Evolutionary conservation across 1,140 invertebrate species (phyloP).

Genomic region (Agrilus planipennis): DNA sequence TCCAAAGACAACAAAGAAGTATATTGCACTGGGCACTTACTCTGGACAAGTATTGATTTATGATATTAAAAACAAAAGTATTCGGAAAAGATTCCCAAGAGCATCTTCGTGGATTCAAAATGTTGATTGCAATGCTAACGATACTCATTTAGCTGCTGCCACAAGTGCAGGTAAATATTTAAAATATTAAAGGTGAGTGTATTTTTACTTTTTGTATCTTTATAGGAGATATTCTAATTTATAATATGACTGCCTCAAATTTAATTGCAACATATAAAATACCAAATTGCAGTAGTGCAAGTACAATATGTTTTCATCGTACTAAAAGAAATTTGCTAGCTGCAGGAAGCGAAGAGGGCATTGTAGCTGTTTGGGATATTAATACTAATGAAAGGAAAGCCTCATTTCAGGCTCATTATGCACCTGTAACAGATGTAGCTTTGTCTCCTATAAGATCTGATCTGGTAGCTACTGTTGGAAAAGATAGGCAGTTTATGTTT

Average conservation of each 20-base stretch:
- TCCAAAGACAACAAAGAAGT: conserved; percentile 26
- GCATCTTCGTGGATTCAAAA: conserved; percentile 16
- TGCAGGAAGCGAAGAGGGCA: conserved; percentile 27
- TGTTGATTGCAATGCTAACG: conserved; percentile 25
- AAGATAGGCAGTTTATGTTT: conserved; percentile 25
- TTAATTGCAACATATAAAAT: conserved; percentile 19
- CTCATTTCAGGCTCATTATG: conserved; percentile 21
- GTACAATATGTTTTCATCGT: conserved; percentile 22
- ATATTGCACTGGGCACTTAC: conserved; percentile 28
- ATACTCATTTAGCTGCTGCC: conserved; percentile 25
- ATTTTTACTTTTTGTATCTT: too few species aligned
- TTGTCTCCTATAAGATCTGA: conserved; percentile 26
- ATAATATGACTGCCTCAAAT: conserved; percentile 21
- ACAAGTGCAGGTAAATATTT: conserved; percentile 23
- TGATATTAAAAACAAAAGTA: conserved; percentile 25
- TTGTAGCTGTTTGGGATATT: conserved; percentile 29
- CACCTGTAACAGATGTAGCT: conserved; percentile 20
- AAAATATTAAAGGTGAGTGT: too few species aligned
- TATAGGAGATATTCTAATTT: conserved; percentile 27
- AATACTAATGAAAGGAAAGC: conserved; percentile 23
- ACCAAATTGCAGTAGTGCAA: conserved; percentile 25
- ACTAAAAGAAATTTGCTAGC: conserved; percentile 22
- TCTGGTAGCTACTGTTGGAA: conserved; percentile 22
- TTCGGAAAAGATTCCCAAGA: conserved; percentile 23
- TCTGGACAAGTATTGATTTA: conserved; percentile 27